Percentiles rank a stretch among this genome's conserved stretches.
Evolutionary conservation across 1,140 invertebrate genomes (phyloP).

Genomic region (Procambarus virginalis): DNA sequence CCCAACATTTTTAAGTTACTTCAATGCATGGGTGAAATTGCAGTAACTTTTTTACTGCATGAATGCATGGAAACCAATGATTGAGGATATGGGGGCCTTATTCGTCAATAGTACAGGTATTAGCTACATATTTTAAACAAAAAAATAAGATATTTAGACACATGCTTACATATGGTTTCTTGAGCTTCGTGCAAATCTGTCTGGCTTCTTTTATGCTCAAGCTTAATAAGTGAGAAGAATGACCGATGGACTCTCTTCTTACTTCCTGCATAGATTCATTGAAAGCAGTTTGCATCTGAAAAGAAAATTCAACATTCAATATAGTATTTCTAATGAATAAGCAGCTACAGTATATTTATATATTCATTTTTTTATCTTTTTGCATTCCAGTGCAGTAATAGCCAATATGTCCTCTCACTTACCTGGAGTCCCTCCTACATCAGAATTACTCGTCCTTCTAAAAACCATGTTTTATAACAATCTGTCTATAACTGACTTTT

Average conservation of each 20-base stretch:
- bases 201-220: constrained; percentile 56
- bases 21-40: too few species aligned
- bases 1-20: too few species aligned
- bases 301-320: not conserved
- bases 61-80: not conserved
- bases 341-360: too few species aligned
- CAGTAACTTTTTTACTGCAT: too few species aligned
- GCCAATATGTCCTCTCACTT: too few species aligned
- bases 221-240: constrained; percentile 18
- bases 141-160: not conserved
- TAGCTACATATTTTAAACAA: not conserved
- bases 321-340: too few species aligned
- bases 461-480: too few species aligned
- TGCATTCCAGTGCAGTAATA: too few species aligned
- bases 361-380: too few species aligned
- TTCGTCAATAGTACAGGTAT: not conserved
- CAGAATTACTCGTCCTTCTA: too few species aligned
- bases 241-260: constrained; percentile 5
- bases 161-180: constrained; percentile 45
- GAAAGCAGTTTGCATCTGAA: constrained; percentile 44
- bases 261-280: constrained; percentile 54
- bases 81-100: not conserved
- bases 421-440: too few species aligned
- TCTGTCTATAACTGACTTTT: too few species aligned
- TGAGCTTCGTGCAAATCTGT: constrained; percentile 43